Percentiles rank a stretch among this genome's conserved stretches.
Evolutionary conservation across 2,113 vertebrate genomes (phyloP).

Genomic region (Phoxinus phoxinus): DNA sequence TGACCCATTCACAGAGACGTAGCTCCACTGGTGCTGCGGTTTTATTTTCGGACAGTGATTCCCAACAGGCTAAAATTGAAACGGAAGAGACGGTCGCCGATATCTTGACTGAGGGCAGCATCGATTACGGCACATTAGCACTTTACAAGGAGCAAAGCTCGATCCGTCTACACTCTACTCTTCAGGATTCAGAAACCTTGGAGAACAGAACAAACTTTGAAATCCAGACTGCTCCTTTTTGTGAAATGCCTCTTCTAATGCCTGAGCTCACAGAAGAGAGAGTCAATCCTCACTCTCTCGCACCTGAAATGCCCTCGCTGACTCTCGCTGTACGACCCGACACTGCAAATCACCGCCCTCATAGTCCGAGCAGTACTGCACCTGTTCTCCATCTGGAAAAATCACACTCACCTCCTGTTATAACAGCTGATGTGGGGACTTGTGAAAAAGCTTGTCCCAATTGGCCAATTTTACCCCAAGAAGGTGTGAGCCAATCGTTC

Average conservation of each 20-base stretch:
- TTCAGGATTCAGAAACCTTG: not conserved
- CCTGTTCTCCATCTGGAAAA: slow-evolving; percentile 71
- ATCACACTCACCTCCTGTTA: slow-evolving; percentile 47
- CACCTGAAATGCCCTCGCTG: slow-evolving; percentile 80
- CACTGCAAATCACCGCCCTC: slow-evolving; percentile 35
- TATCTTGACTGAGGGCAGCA: slow-evolving; percentile 30
- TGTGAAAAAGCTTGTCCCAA: not conserved
- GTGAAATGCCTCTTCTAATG: slow-evolving; percentile 77
- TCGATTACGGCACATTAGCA: slow-evolving; percentile 60
- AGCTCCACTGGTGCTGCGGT: not conserved
- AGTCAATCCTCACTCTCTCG: slow-evolving; percentile 65
- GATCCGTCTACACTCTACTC: not conserved
- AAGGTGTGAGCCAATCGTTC: not conserved
- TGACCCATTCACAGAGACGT: not conserved
- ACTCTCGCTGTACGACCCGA: slow-evolving; percentile 68
- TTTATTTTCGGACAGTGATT: not conserved
- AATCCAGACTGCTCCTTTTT: slow-evolving; percentile 41
- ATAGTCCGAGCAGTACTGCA: slow-evolving; percentile 37
- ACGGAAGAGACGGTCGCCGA: not conserved
- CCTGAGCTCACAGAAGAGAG: slow-evolving; percentile 67
- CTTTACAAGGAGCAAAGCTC: slow-evolving; percentile 59
- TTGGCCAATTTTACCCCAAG: slow-evolving; percentile 15
- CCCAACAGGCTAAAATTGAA: not conserved
- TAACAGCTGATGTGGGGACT: not conserved
- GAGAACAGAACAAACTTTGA: slow-evolving; percentile 1